Evolutionary conservation across 2,888 invertebrate genomes (phyloP), one percentile per base, ranked within the genome.

Genomic region (Sialis lutaria): DNA sequence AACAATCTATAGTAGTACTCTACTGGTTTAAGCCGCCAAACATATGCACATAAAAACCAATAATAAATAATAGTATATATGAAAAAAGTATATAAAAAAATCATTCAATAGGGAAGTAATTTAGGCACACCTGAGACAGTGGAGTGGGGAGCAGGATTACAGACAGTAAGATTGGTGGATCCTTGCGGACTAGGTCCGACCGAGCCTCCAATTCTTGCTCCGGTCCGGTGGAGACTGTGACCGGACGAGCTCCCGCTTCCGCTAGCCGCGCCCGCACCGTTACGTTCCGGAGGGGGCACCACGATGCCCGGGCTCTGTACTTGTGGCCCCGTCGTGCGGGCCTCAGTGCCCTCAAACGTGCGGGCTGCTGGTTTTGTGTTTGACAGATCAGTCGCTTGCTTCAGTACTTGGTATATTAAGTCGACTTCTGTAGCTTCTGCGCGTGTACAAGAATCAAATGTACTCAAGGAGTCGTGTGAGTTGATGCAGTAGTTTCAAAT

Each of bases 371-470:
- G 60, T 58, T 62, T 64, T 56, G 55, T 64, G 64, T 74, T 76
- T 60, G 79, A 75, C 63, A 89, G 84, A 75, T 90, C 89, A 64
- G 87, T 88, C 63, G 90, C 90, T 68, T 90, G 87, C 75, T 90
- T 90, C 74, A 91, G 78, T 67, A 90, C 89, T 75, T 89, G 89
- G 74, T 91, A 91, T 68, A 87, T 88, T 70, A 83, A 82, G 76
- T 91, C 90, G 74, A 89, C 79, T 74, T 88, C 82, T 60, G 73
- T 63, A 48, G 55, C 55, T 67, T 71, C 73, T 70, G 69, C 67
- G 68, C 7, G 7, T 65, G 67, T 44, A 31, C 9, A 43, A 41
- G 22, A 22, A 22, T 22, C 22, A 22, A 22, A 22, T 22, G 22
- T 22, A 22, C 22, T 22, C 22, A 22, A 22, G 22, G 22, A 2